Percentiles rank a stretch among this genome's conserved stretches.
Evolutionary conservation across 2,797 vertebrate species (phyloP).

Genomic region (Alfaro cultratus): DNA sequence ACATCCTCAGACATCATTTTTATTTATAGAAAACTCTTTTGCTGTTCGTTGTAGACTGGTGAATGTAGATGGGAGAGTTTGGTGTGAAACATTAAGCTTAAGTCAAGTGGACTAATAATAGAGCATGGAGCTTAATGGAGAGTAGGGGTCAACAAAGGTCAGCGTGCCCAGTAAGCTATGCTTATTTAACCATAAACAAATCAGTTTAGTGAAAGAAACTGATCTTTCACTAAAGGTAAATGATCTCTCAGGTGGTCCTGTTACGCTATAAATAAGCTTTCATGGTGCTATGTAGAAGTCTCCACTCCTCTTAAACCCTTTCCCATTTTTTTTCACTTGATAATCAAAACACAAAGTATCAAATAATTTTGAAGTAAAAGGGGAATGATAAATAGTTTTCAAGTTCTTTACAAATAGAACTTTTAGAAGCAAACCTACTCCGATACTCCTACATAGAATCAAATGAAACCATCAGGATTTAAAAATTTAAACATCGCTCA

Average conservation of each 20-base stretch:
- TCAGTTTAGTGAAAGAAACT: conserved; percentile 42
- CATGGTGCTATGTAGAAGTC: background rate
- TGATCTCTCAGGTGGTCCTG: conserved; percentile 22
- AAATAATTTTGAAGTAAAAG: background rate
- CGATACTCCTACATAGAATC: background rate
- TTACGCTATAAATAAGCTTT: conserved; percentile 31
- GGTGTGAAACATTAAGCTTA: conserved; percentile 1
- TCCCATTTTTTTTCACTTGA: background rate
- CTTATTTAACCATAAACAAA: conserved; percentile 73
- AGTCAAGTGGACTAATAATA: conserved; percentile 1
- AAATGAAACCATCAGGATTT: background rate
- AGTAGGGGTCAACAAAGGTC: conserved; percentile 64
- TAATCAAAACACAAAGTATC: background rate
- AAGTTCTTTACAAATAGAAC: background rate
- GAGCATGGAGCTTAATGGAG: conserved; percentile 16
- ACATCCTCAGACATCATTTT: conserved; percentile 58
- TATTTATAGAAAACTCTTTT: conserved; percentile 43
- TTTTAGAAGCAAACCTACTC: background rate
- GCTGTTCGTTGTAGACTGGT: conserved; percentile 13
- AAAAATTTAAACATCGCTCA: background rate
- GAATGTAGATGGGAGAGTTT: conserved; percentile 13
- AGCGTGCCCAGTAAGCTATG: conserved; percentile 59
- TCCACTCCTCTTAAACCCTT: background rate
- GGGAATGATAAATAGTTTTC: background rate
- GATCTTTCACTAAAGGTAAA: conserved; percentile 40